These are phyloP conservation scores for Hemiscyllium ocellatum DNA, from an alignment of 2,113 vertebrate genomes.

Conservation along the genomic window DNA sequence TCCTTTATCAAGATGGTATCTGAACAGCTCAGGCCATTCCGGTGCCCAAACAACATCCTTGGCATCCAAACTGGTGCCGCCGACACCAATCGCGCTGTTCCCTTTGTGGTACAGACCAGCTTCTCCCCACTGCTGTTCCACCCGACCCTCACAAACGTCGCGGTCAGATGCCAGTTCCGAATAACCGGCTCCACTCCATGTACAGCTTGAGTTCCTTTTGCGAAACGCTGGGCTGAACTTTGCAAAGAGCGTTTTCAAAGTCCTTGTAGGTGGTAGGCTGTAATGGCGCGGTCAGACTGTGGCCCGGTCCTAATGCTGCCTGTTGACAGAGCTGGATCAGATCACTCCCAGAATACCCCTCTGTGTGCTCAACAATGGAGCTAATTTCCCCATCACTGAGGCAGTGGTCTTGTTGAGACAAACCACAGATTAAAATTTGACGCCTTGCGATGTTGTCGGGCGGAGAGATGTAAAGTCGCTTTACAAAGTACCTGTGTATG, in stretches of 20 bases:
- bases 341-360: conserved; percentile 78
- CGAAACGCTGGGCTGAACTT: conserved; percentile 72
- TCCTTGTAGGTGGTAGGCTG: conserved; percentile 75
- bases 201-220: conserved; percentile 83
- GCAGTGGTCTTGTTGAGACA: conserved; percentile 71
- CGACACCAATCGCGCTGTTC: not conserved
- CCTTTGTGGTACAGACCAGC: not conserved
- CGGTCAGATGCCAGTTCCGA: conserved; percentile 50
- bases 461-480: conserved; percentile 74
- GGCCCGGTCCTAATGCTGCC: conserved; percentile 54
- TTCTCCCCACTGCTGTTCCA: not conserved
- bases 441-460: conserved; percentile 69
- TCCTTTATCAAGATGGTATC: too few species aligned
- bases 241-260: conserved; percentile 82
- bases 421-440: conserved; percentile 74
- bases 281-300: conserved; percentile 57
- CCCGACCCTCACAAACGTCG: conserved; percentile 41
- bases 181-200: conserved; percentile 89
- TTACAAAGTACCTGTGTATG: conserved; percentile 74
- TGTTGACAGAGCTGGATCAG: conserved; percentile 83
- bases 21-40: too few species aligned
- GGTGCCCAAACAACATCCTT: too few species aligned
- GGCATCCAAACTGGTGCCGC: too few species aligned
- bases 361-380: conserved; percentile 74
- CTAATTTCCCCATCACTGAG: conserved; percentile 78